These are phyloP conservation scores for Malthinus seriepunctatus DNA, from an alignment of 2,888 invertebrate species.

Conservation along the genomic window DNA sequence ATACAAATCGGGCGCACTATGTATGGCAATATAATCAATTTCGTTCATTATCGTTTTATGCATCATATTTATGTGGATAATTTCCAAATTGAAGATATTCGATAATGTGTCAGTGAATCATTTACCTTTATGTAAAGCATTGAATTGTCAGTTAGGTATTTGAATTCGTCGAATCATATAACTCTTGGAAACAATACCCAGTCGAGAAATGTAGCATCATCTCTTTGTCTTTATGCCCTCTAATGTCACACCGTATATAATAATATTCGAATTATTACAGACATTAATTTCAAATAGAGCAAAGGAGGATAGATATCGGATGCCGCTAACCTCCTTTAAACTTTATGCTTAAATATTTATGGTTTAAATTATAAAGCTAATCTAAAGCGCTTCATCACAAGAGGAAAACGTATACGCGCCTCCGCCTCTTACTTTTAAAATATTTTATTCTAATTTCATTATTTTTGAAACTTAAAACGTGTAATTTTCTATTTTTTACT, in stretches of 20 bases:
- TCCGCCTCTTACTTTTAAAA: no score
- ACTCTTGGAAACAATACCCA: slow-evolving; percentile 2
- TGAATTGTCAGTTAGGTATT: slow-evolving; percentile 4
- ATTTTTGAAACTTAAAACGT: no score
- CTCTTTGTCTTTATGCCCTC: slow-evolving; percentile 8
- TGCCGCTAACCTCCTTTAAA: slow-evolving; percentile 5
- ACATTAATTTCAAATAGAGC: slow-evolving; percentile 20
- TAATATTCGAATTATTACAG: slow-evolving; percentile 27
- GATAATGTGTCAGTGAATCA: slow-evolving; percentile 5
- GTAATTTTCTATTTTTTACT: no score
- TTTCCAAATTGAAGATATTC: slow-evolving; percentile 2
- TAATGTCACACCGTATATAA: slow-evolving; percentile 22
- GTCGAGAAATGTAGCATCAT: slow-evolving; percentile 6
- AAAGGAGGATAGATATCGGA: slow-evolving; percentile 7
- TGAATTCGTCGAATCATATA: slow-evolving; percentile 6
- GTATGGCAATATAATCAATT: no score
- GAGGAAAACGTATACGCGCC: no score
- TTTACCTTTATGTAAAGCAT: slow-evolving; percentile 3
- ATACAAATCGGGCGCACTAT: no score
- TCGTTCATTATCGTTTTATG: not conserved
- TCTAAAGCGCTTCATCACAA: not conserved
- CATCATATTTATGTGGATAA: not conserved
- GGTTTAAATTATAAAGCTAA: slow-evolving; percentile 2
- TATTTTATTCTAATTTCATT: no score
- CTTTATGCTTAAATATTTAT: slow-evolving; percentile 5